phyloP scores from a whole-genome alignment of 2,797 vertebrate species.

The Hippopotamyrus pictus region DNA sequence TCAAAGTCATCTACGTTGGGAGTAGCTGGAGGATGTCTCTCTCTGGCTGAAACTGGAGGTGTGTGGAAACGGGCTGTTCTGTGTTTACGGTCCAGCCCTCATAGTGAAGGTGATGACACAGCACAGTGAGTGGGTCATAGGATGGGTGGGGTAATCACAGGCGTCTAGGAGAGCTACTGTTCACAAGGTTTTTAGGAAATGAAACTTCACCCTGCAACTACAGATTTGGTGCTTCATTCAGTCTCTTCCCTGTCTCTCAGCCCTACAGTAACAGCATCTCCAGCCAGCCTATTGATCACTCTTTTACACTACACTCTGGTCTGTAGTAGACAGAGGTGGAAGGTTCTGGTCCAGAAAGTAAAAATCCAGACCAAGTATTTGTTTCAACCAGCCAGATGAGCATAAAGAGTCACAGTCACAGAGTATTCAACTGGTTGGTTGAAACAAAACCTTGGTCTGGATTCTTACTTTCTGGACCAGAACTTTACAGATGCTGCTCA shows the following conservation, averaged over 20 bases:
- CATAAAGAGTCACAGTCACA: not conserved
- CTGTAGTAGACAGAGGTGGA: not conserved
- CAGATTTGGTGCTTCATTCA: not conserved
- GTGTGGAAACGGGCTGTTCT: not conserved
- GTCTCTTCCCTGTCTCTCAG: not conserved
- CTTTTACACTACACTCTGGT: not conserved
- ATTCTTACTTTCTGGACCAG: not conserved
- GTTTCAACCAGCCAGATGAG: not conserved
- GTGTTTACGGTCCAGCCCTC: not conserved
- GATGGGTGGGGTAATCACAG: not conserved
- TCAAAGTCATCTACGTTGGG: not conserved
- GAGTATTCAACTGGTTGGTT: not conserved
- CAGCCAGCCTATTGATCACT: not conserved
- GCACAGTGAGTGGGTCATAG: not conserved
- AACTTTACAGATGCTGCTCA: not conserved
- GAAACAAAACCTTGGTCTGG: not conserved
- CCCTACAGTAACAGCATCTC: not conserved
- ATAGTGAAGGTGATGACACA: not conserved
- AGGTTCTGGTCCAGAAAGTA: not conserved
- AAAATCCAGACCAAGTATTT: not conserved
- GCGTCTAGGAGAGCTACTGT: not conserved
- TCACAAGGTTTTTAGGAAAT: not conserved
- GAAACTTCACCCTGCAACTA: not conserved
- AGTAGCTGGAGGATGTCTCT: not conserved
- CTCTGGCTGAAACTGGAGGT: not conserved